Base-by-base conservation (phyloP, 2,888 invertebrate genomes). In the Drosophila tripunctata region DNA sequence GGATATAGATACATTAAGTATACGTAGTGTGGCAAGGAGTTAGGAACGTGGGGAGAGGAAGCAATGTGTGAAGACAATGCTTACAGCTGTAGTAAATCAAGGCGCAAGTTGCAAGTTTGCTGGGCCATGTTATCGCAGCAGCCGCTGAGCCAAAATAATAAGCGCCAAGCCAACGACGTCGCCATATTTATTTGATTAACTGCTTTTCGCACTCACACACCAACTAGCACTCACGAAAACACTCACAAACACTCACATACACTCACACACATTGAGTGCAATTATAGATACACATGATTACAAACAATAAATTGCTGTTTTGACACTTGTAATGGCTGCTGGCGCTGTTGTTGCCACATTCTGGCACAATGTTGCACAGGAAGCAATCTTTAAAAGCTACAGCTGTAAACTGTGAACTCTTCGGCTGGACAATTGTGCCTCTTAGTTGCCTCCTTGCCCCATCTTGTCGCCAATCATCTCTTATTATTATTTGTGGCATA, bases 161-260 rank as follows among this genome's bases (percentile, higher is more conserved):
- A 85, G 87, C 74, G 74, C 73, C 63, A 60, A 64, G 40, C 77
- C 63, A 73, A 84, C 78, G 67, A 57, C 83, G 75, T 71, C 76
- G 79, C 85, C 85, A 87, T 87, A 87, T 89, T 88, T 81, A 84
- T 89, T 88, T 88, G 87, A 88, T 87, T 88, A 89, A 87, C 89
- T 87, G 87, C 81, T 67, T 68, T 66, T 63, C 69, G 47, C 84
- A 67, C 65, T 12, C 36, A 41, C 47, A 60, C 36, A 48, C 48
- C n/a, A n/a, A n/a, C n/a, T 33, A 21, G 21, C 21, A 21, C 33
- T 24, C n/a, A n/a, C n/a, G n/a, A n/a, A n/a, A 12, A 38, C 31
- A 31, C 52, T 47, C 21, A 22, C 38, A 57, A 38, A 61, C 17
- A 64, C 63, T 61, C 52, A 50, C 40, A 52, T 41, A 69, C 30